Evolutionary conservation across 2,888 invertebrate genomes (phyloP), one percentile per base, ranked within the genome.

Genomic region (Morpho achilles): DNA sequence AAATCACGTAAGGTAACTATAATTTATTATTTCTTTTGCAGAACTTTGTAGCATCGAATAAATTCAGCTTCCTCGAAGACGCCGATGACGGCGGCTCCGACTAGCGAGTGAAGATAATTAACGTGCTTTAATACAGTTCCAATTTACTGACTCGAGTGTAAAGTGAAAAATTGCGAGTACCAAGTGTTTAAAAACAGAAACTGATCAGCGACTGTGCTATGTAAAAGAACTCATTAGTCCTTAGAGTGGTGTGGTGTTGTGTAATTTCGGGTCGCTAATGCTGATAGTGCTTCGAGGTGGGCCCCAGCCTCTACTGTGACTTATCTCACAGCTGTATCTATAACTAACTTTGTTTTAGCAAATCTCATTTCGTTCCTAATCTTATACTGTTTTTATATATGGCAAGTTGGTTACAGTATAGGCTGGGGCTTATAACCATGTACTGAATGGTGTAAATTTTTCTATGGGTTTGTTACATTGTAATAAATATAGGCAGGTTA

Each of bases 21-120:
- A 22, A 41, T 8, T 41, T 8, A 52, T 64, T 57, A 59, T 69
- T 69, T 70, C 67, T 65, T 68, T 92, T 91, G 3, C 89, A 95
- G 93, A 94, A 94, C 87, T 94, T 95, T 76, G 93, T 94, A 79
- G 94, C 93, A 76, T 93, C 94, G 76, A 96, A 96, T 82, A 95
- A 95, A 91, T 96, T 94, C 92, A 93, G 93, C 82, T 93, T 93
- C 87, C 87, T 94, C 75, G 93, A 94, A 75, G 93, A 93, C 77
- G 94, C 93, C 71, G 94, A 92, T 76, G 91, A 91, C 71, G 92
- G 82, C 72, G 87, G 73, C 43, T 88, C 86, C 59, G 89, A 90
- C 61, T 90, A 89, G 76, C 77, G 70, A 43, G 8, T 72, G 61
- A 61, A 68, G 65, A 52, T 51, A 60, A 60, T 60, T 64, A 63